These are phyloP conservation scores for Cephalopholis sonnerati DNA, from an alignment of 2,113 vertebrate species.

Conservation along the genomic window DNA sequence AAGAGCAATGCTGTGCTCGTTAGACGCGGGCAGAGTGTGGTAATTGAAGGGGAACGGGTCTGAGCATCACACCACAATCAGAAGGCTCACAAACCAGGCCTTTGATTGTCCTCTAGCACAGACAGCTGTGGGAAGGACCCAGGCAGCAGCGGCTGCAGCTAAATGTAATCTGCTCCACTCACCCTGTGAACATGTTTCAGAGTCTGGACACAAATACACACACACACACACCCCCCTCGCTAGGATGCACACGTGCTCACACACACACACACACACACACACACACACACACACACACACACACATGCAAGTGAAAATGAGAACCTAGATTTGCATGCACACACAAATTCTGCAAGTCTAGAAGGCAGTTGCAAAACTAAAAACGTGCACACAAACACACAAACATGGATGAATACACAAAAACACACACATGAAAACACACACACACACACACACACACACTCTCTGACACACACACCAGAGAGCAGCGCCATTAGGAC, in stretches of 20 bases:
- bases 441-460: neutral
- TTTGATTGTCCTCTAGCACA: conserved; percentile 66
- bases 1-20: conserved; percentile 60
- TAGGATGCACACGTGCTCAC: conserved; percentile 13
- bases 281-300: conserved; percentile 10
- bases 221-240: neutral
- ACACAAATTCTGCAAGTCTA: neutral
- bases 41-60: conserved; percentile 68
- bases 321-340: conserved; percentile 1
- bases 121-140: conserved; percentile 69
- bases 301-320: neutral
- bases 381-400: neutral
- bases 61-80: conserved; percentile 63
- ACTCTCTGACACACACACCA: conserved; percentile 18
- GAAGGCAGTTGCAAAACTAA: neutral
- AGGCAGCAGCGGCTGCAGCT: conserved; percentile 45
- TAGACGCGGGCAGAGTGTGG: conserved; percentile 58
- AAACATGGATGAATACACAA: neutral
- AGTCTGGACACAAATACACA: conserved; percentile 50
- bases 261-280: conserved; percentile 12
- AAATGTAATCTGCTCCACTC: conserved; percentile 70
- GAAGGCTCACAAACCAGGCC: conserved; percentile 44
- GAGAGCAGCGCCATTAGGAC: conserved; percentile 46
- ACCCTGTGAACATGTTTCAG: conserved; percentile 37
- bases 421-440: neutral